These are phyloP conservation scores for Theocolax elegans DNA, from an alignment of 1,140 invertebrate species.

Conservation along the genomic window DNA sequence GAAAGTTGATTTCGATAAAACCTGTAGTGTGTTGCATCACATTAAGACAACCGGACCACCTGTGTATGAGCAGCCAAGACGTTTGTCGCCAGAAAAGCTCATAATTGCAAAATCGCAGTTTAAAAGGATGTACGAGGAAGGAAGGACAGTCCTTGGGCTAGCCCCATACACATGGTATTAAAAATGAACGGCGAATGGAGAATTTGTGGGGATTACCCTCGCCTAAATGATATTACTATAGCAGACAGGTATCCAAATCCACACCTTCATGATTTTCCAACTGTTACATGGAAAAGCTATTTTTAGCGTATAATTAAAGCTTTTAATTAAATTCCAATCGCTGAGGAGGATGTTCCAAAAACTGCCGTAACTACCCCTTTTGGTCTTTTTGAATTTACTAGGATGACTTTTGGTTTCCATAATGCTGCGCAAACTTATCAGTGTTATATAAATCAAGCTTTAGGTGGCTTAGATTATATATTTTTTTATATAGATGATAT, in stretches of 20 bases:
- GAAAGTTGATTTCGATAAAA: too few relatives aligned
- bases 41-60: too few relatives aligned
- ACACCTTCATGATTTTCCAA: slow-evolving; percentile 4
- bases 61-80: slow-evolving; percentile 28
- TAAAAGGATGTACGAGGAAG: slow-evolving; percentile 41
- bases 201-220: slow-evolving; percentile 9
- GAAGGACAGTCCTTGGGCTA: neutral
- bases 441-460: too few relatives aligned
- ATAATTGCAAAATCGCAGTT: slow-evolving; percentile 12
- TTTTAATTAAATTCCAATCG: too few relatives aligned
- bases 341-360: neutral
- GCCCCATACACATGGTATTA: neutral
- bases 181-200: slow-evolving; percentile 3
- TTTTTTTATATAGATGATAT: neutral
- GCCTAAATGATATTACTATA: neutral
- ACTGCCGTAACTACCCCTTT: too few relatives aligned
- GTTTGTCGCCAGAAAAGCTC: slow-evolving; percentile 40
- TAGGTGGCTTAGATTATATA: neutral
- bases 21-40: too few relatives aligned
- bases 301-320: neutral
- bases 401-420: neutral
- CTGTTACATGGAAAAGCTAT: neutral
- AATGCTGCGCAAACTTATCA: too few relatives aligned
- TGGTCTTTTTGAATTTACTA: neutral
- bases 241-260: slow-evolving; percentile 5